A percentile compares a stretch with the other conserved stretches of the same genome.
phyloP scores from a whole-genome alignment of 2,113 vertebrate genomes.

The Heptranchias perlo region DNA sequence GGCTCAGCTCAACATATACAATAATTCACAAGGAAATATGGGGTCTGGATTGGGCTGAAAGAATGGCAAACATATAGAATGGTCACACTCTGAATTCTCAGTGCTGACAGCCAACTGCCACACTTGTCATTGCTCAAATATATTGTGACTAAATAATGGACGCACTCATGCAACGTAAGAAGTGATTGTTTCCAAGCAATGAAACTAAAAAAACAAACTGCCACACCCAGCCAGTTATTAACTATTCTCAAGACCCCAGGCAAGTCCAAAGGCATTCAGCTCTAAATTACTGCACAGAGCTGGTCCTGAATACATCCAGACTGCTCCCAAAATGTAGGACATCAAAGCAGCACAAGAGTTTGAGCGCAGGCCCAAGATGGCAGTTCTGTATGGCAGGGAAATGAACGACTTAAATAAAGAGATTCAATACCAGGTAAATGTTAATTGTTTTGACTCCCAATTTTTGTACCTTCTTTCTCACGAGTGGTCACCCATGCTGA shows the following conservation, averaged over 20 bases:
- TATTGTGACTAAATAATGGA: conserved; percentile 11
- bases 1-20: background rate
- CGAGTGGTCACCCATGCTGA: background rate
- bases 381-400: background rate
- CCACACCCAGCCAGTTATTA: background rate
- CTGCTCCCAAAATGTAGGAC: background rate
- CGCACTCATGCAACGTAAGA: background rate
- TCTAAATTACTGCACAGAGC: background rate
- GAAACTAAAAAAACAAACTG: background rate
- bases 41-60: background rate
- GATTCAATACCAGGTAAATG: too few relatives aligned
- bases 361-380: background rate
- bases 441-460: background rate
- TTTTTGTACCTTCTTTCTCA: background rate
- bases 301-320: background rate
- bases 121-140: background rate
- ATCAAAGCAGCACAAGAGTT: background rate
- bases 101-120: background rate
- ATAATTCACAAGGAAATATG: background rate
- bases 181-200: background rate
- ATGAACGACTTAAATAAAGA: background rate
- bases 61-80: background rate
- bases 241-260: background rate
- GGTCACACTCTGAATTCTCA: background rate
- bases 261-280: background rate